These are phyloP conservation scores for Lomographa bimaculata DNA, from an alignment of 2,888 invertebrate species.

Conservation along the genomic window DNA sequence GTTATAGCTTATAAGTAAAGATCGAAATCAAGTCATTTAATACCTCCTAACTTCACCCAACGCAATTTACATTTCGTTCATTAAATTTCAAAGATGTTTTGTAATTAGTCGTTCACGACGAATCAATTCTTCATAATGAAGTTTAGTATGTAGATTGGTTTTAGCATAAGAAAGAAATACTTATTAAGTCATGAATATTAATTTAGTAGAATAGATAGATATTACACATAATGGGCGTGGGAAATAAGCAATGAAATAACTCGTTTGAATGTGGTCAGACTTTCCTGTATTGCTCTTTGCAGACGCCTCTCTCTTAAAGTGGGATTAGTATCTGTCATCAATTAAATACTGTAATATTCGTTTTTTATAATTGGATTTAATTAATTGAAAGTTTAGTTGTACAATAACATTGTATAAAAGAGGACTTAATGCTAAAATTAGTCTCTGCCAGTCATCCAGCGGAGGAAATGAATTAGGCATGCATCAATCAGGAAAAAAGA, in stretches of 20 bases:
- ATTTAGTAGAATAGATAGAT: slow-evolving; percentile 21
- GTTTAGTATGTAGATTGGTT: slow-evolving; percentile 19
- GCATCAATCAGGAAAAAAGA: too few relatives aligned
- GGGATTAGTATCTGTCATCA: too few relatives aligned
- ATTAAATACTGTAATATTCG: too few relatives aligned
- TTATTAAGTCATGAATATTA: slow-evolving; percentile 20
- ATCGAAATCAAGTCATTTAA: slow-evolving; percentile 14
- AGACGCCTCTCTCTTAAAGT: slow-evolving; percentile 5
- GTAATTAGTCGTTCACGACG: slow-evolving; percentile 18
- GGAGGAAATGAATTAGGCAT: too few relatives aligned
- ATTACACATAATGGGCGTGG: slow-evolving; percentile 18
- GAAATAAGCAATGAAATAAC: slow-evolving; percentile 15
- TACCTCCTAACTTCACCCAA: slow-evolving; percentile 4
- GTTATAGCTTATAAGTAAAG: slow-evolving; percentile 1
- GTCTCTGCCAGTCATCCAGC: too few relatives aligned
- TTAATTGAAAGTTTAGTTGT: too few relatives aligned
- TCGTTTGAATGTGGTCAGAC: slow-evolving; percentile 4
- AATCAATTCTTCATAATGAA: slow-evolving; percentile 19
- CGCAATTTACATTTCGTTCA: slow-evolving; percentile 11
- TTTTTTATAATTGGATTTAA: too few relatives aligned
- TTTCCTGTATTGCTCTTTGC: slow-evolving; percentile 14
- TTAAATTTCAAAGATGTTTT: slow-evolving; percentile 14
- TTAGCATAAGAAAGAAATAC: slow-evolving; percentile 22
- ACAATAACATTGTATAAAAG: too few relatives aligned
- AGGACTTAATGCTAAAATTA: too few relatives aligned